Evolutionary conservation across 2,113 vertebrate genomes (phyloP), one percentile per base, ranked within the genome.

Genomic region (Phalacrocorax pelagicus): DNA sequence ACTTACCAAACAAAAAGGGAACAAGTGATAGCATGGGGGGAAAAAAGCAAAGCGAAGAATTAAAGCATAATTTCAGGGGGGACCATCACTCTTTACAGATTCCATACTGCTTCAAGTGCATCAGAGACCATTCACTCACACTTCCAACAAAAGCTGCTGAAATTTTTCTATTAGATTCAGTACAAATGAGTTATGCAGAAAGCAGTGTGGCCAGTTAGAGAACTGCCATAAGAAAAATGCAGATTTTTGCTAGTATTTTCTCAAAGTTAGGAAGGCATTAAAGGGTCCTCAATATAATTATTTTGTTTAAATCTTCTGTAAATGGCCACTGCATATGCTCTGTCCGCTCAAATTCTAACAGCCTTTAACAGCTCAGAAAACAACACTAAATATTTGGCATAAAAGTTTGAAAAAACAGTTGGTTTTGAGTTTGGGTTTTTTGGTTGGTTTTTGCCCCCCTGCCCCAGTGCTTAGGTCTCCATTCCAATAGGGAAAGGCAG

Each of bases 1-100:
- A 98, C 98, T 98, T 98, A 98, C 98, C 98, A 97, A 95, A 93
- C 81, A 74, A 97, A 98, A 98, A 96, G 70, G 88, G 94, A 97
- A 90, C 92, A 97, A 96, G 87, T 75, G 96, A 97, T 55, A 98
- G 98, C 98, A 98, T 98, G 97, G 15, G 15, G 92, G 91, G 90
- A 94, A 15, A 70, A 75, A n/a, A 94, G 94, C n/a, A 83, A 94
- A 97, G 95, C 92, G 94, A 95, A 97, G 59, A 97, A 97, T 92
- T 91, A 91, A 96, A 98, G 90, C 58, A 90, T 75, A 55, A 87
- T 92, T 96, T 97, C 73, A 95, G 63, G 77, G 26, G 19, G 57
- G 77, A 72, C 36, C n/a, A 82, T 29, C 26, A 61, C 32, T 36
- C 38, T 79, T 6, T n/a, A 63, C 51, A 84, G 55, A 95, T 49